A percentile compares a stretch with the other conserved stretches of the same genome.
Conservation (phyloP, 1,140 invertebrate species). For the Pachypeltis micranthus region DNA sequence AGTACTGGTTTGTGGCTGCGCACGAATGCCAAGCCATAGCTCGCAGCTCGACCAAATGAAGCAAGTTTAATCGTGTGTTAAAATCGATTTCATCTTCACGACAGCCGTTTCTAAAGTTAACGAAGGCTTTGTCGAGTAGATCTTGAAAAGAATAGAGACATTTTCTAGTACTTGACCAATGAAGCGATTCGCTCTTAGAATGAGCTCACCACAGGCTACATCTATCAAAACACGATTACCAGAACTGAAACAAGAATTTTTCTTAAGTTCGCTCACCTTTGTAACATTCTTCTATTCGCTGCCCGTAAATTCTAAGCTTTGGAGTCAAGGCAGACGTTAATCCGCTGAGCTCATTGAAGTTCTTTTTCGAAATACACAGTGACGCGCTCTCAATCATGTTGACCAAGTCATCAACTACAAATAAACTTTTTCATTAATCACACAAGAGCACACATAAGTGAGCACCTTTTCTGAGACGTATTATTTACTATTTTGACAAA, state of each 20-base stretch:
- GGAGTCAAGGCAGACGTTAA: slow-evolving; percentile 53
- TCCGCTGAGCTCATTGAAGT: slow-evolving; percentile 44
- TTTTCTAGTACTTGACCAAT: slow-evolving; percentile 32
- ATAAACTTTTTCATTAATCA: neutral
- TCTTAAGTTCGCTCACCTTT: too few relatives aligned
- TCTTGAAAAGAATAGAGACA: slow-evolving; percentile 38
- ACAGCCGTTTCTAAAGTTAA: slow-evolving; percentile 73
- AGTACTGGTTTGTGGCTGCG: neutral
- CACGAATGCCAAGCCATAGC: slow-evolving; percentile 60
- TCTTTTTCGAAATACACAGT: slow-evolving; percentile 48
- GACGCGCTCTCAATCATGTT: slow-evolving; percentile 56
- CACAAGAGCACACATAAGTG: too few relatives aligned
- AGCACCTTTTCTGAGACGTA: too few relatives aligned
- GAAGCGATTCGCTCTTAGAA: too few relatives aligned
- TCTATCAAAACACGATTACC: too few relatives aligned
- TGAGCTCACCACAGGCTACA: too few relatives aligned
- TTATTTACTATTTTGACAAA: too few relatives aligned
- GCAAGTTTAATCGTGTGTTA: slow-evolving; percentile 65
- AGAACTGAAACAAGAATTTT: too few relatives aligned
- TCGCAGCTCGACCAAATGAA: slow-evolving; percentile 78
- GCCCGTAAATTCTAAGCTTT: slow-evolving; percentile 57
- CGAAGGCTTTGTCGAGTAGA: slow-evolving; percentile 58
- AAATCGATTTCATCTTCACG: slow-evolving; percentile 64
- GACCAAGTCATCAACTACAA: slow-evolving; percentile 49
- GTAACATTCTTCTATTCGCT: slow-evolving; percentile 57